These are phyloP conservation scores for Gila robusta DNA, from an alignment of 2,797 vertebrate genomes.

Conservation along the genomic window DNA sequence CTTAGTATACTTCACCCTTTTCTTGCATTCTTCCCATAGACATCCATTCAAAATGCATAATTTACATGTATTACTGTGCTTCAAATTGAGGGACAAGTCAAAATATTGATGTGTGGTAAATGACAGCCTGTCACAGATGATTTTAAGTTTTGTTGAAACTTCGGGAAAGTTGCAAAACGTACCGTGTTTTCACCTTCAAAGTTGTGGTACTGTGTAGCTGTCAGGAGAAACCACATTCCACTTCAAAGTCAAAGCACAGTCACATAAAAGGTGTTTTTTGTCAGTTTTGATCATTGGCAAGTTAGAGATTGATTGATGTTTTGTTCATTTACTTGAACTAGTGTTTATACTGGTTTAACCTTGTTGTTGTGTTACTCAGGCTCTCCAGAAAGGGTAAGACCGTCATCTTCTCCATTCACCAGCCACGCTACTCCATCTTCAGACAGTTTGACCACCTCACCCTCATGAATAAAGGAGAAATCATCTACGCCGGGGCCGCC, in stretches of 20 bases:
- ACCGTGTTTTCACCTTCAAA: neutral
- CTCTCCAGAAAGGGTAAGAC: conserved; percentile 78
- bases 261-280: neutral
- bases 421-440: conserved; percentile 85
- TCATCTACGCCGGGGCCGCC: conserved; percentile 76
- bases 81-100: neutral
- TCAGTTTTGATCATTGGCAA: neutral
- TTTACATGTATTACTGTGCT: neutral
- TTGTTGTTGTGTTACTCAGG: conserved; percentile 58
- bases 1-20: neutral
- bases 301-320: neutral
- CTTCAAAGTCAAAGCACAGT: neutral
- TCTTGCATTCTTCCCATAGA: neutral
- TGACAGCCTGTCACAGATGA: neutral
- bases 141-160: neutral
- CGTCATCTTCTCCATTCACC: conserved; percentile 84
- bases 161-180: neutral
- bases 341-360: too few relatives aligned
- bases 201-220: neutral
- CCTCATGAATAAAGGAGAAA: conserved; percentile 73
- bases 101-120: conserved; percentile 3
- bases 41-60: neutral
- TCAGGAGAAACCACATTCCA: neutral
- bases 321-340: neutral
- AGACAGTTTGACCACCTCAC: conserved; percentile 75